These are phyloP conservation scores for Ptychochromis oligacanthus DNA, from an alignment of 2,113 vertebrate genomes.

Conservation along the genomic window DNA sequence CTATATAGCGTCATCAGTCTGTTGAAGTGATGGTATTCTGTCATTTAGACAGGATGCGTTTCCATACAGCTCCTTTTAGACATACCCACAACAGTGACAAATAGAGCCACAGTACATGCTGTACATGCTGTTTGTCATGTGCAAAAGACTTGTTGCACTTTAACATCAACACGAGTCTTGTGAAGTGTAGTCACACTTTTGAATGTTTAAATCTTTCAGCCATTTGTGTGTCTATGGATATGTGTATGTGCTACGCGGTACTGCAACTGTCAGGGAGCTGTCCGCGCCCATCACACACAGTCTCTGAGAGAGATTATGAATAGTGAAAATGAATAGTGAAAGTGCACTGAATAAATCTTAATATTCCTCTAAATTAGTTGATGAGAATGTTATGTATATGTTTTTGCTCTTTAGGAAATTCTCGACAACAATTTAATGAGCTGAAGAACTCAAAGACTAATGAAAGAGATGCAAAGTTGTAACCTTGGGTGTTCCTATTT, in stretches of 20 bases:
- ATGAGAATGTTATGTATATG: neutral
- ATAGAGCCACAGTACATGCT: neutral
- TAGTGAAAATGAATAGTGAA: neutral
- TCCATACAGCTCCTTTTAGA: neutral
- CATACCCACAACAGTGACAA: neutral
- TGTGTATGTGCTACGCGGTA: neutral
- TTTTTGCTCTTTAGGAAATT: neutral
- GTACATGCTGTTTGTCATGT: neutral
- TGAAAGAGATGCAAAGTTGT: slow-evolving; percentile 5
- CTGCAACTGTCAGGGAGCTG: neutral
- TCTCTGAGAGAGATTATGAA: neutral
- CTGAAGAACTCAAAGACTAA: neutral
- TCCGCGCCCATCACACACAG: neutral
- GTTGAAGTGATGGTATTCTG: neutral
- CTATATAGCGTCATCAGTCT: neutral
- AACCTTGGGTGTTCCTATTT: neutral
- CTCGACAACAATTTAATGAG: neutral
- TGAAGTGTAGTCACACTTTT: neutral
- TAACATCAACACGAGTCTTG: neutral
- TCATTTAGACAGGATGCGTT: neutral
- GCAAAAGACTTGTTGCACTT: neutral
- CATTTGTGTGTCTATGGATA: too few species aligned
- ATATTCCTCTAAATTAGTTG: neutral
- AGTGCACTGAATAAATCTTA: neutral
- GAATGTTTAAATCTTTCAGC: neutral